Base-by-base conservation (phyloP, 1,140 invertebrate genomes). In the Heliconius nattereri region DNA sequence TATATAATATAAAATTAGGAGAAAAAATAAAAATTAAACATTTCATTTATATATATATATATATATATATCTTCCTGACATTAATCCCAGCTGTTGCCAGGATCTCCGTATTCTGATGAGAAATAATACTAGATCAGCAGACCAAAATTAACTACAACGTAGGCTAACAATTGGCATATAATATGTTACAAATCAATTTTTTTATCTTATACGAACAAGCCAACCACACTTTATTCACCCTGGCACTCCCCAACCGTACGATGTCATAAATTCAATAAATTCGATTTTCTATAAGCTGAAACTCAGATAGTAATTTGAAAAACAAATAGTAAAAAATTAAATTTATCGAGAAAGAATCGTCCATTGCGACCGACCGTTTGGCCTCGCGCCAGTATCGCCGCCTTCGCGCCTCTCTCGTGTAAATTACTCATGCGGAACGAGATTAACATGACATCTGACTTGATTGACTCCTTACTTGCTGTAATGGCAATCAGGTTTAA, bases 401-500 rank as follows among this genome's bases (percentile, higher is more conserved):
- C 60, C 75, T 76, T 66, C 75, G 78, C 79, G 83, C 81, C 78
- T 81, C 85, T 84, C 87, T 88, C 89, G 88, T 90, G 90, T 90
- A 90, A 92, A 88, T 92, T 87, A 91, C 89, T 92, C 87, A 83
- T 85, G 88, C 80, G 88, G 85, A 91, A 90, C 85, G 85, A 91
- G 90, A 92, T 92, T 91, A 91, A 89, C 88, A 88, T 85, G 88
- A 90, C 88, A 92, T 91, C 90, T 91, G 89, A 85, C 80, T 85
- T 87, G 85, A 85, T 71, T 75, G 66, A 80, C 73, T 83, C 86
- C 79, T 75, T 76, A 86, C 78, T 73, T 66, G 71, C 66, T 72
- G n/a, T 23, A 45, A 29, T 73, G 16, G 40, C 71, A 75, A 70
- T 32, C 37, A 45, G 57, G 20, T 8, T 75, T 35, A 37, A 49